Evolutionary conservation across 2,888 invertebrate genomes (phyloP).

Genomic region (Diarsia mendica): DNA sequence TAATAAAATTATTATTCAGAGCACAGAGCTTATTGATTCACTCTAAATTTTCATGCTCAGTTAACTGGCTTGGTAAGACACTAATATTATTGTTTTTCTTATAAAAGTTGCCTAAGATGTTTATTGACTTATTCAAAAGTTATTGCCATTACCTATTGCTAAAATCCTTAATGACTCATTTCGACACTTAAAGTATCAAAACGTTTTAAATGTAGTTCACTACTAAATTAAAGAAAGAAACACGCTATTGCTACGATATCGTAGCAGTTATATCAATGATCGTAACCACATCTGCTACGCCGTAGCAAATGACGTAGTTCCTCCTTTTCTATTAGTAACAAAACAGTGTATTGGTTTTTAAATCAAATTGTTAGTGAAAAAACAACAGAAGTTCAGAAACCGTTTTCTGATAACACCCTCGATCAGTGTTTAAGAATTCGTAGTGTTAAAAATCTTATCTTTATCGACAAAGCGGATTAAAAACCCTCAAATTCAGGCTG

Average conservation of each 20-base stretch:
- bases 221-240: background rate
- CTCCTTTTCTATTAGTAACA: background rate
- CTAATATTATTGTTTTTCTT: background rate
- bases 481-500: slow-evolving; percentile 67
- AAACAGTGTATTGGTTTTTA: background rate
- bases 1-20: background rate
- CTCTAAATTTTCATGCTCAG: background rate
- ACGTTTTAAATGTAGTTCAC: background rate
- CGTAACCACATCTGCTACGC: background rate
- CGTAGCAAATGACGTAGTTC: background rate
- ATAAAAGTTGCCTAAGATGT: background rate
- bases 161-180: background rate
- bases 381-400: background rate
- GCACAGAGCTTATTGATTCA: background rate
- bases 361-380: background rate
- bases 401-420: background rate
- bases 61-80: background rate
- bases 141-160: background rate
- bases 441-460: slow-evolving; percentile 14
- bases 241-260: background rate
- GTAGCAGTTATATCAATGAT: background rate
- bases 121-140: background rate
- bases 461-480: slow-evolving; percentile 73
- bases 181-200: background rate
- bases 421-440: background rate